Base-by-base conservation (phyloP, 2,888 invertebrate genomes). In the Anodontia alba region DNA sequence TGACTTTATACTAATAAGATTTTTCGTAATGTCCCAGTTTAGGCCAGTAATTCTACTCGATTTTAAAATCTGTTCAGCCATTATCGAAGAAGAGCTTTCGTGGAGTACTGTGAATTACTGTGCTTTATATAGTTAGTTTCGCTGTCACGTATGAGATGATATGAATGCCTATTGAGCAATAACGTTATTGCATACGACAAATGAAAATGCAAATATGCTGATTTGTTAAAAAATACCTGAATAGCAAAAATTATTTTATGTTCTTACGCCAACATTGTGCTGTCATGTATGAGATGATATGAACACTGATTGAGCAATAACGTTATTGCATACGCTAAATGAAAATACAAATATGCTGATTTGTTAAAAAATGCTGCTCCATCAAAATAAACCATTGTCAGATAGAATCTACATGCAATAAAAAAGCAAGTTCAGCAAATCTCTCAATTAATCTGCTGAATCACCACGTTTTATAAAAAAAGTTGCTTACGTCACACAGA, bases 31-130 rank as follows among this genome's bases (percentile, higher is more conserved):
- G 33, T 62, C 33, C 62, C 62, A 62, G 62, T 62, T 62, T 62
- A 62, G 12, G 31, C 33, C 62, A 62, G 33, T 31, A 33, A 62
- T 62, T 15, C 31, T 62, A 33, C 5, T 33, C 62, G 33, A 33
- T 17, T 20, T 31, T 62, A 62, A 26, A 2, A 54, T 33, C 62
- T 62, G 62, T 62, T 62, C 62, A 2, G 62, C 62, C 62, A 62
- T 62, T 62, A 26, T 26, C 23, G 26, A 54, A 26, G n/a, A n/a
- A n/a, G n/a, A n/a, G 54, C 26, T 26, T 54, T 54, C n/a, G 2
- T 54, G 17, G 12, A 49, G 49, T 20, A 49, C 20, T 49, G 8
- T 49, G 49, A 7, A 49, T 49, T 20, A 7, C 49, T 20, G 7
- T 20, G 7, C 26, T 26, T 26, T 54, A 20, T 54, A 54, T 54